Conservation (phyloP, 2,888 invertebrate genomes). For the Sisyra nigra region DNA sequence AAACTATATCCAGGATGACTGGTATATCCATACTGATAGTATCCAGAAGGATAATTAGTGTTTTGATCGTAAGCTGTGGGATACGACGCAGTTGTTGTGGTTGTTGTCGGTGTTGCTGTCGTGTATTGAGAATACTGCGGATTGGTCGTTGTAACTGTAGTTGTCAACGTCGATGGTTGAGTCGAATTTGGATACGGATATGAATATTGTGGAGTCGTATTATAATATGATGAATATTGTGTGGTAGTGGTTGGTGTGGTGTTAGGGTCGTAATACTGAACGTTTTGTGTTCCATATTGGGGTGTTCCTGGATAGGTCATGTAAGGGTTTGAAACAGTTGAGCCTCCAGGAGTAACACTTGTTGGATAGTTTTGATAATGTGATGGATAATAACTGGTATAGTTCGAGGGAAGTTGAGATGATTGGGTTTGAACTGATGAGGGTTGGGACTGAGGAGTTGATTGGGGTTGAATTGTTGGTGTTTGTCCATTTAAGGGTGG, state of each 20-base stretch:
- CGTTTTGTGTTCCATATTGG: not conserved
- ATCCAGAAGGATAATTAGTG: constrained; percentile 8
- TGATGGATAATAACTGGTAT: not conserved
- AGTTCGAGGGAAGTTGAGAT: not conserved
- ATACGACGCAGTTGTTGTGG: constrained; percentile 1
- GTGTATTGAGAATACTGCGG: constrained; percentile 1
- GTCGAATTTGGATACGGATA: constrained; percentile 5
- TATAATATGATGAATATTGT: not conserved
- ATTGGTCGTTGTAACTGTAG: not conserved
- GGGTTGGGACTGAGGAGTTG: too few relatives aligned
- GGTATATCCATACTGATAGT: constrained; percentile 25
- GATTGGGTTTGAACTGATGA: not conserved
- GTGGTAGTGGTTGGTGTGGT: not conserved
- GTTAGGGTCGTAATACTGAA: constrained; percentile 1
- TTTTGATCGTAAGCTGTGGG: constrained; percentile 8
- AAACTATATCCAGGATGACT: constrained; percentile 46
- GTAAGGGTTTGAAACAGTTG: not conserved
- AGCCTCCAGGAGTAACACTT: not conserved
- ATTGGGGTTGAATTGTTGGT: too few relatives aligned
- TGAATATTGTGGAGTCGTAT: constrained; percentile 7
- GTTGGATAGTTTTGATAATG: not conserved
- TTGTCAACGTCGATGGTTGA: not conserved
- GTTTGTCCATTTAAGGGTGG: not conserved
- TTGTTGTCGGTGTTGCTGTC: not conserved
- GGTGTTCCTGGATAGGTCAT: not conserved